Percentiles rank a stretch among this genome's conserved stretches.
Evolutionary conservation across 2,888 invertebrate genomes (phyloP).

Genomic region (Catonia carolina): DNA sequence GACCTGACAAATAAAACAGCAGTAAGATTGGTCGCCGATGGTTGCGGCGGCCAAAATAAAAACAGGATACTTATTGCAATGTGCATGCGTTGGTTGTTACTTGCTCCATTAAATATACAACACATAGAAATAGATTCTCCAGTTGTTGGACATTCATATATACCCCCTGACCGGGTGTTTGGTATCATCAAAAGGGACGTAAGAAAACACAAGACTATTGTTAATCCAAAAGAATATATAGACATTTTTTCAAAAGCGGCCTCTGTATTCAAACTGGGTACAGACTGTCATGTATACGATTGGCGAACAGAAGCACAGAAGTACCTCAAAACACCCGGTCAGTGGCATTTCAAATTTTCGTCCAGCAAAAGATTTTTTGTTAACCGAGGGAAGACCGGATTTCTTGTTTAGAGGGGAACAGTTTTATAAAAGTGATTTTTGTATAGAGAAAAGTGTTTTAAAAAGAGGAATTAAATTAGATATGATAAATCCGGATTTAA

Average conservation of each 20-base stretch:
- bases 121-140: not conserved
- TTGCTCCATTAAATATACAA: not conserved
- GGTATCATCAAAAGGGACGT: conserved; percentile 1
- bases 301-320: not conserved
- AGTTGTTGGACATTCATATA: not conserved
- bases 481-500: not conserved
- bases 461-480: not conserved
- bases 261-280: not conserved
- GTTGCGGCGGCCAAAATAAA: not conserved
- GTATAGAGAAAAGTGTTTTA: not conserved
- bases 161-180: not conserved
- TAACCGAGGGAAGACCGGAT: not conserved
- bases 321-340: not conserved
- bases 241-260: not conserved
- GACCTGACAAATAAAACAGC: not conserved
- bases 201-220: not conserved
- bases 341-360: not conserved
- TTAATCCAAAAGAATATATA: not conserved
- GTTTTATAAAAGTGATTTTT: not conserved
- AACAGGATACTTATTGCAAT: not conserved
- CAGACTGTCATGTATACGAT: not conserved
- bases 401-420: not conserved
- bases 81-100: not conserved
- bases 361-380: not conserved
- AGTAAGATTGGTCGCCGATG: not conserved